Evolutionary conservation across 2,888 invertebrate genomes (phyloP), one percentile per base, ranked within the genome.

Genomic region (Perizoma flavofasciatum): DNA sequence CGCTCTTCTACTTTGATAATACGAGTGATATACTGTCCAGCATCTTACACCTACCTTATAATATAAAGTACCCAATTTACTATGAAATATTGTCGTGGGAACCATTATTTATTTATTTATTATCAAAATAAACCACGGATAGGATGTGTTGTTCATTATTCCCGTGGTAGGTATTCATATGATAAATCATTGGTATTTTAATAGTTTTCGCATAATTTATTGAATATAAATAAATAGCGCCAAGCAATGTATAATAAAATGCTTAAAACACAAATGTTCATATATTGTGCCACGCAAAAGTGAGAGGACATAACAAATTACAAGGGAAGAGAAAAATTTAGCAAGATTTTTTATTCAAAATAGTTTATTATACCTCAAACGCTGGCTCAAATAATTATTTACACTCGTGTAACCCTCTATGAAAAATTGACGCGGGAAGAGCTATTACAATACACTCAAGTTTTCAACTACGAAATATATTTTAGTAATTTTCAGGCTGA

Each of bases 21-120:
- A 75, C 75, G 68, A 73, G 72, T 84, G 83, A 86, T 83, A 83
- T 82, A 87, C 85, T 67, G 77, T 75, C 64, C 69, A 63, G 77
- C 79, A 79, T 78, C 79, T 74, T 71, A 73, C 77, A 75, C 72
- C 73, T 70, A 22, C 22, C 22, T 22, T 22, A 22, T 22, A 22
- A 22, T 78, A 77, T 79, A 77, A 79, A 79, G 75, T 75, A 75
- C 75, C 71, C 77, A 78, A 78, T 81, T 82, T 78, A 74, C 70
- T 75, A 71, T 74, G 76, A 83, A 81, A 79, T 81, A 79, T 77
- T 68, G 72, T 65, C 66, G 61, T 58, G 61, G 68, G 67, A 72
- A 69, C 71, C 73, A 75, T 78, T 79, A 81, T 76, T 76, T 75
- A 76, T 74, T 74, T 70, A 79, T 79, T 77, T 78, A 79, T 74